These are phyloP conservation scores for Colinus virginianus DNA, from an alignment of 2,113 vertebrate genomes.

Conservation along the genomic window DNA sequence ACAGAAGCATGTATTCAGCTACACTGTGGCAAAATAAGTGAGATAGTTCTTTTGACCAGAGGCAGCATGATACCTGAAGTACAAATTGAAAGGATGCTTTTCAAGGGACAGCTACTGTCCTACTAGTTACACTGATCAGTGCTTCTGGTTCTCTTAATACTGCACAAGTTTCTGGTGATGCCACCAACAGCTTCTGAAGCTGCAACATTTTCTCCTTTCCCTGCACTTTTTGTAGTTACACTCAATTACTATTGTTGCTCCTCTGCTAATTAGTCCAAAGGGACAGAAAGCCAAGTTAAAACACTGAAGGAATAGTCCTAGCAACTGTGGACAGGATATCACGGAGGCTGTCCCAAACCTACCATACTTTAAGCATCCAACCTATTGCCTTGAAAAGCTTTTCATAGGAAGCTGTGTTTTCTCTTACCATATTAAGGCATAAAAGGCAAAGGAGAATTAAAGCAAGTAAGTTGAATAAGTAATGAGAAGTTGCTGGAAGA, in stretches of 20 bases:
- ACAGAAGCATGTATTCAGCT: background rate
- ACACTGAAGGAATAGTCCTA: background rate
- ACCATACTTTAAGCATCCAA: background rate
- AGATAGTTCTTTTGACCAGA: background rate
- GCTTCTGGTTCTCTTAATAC: background rate
- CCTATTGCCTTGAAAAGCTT: background rate
- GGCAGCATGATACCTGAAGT: background rate
- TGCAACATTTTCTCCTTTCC: background rate
- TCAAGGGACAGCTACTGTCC: background rate
- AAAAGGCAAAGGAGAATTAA: constrained; percentile 1
- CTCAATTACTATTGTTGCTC: background rate
- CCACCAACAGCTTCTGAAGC: background rate
- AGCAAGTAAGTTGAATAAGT: background rate
- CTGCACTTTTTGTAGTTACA: background rate
- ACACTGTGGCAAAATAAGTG: background rate
- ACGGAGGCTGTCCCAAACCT: background rate
- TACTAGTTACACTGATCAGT: background rate
- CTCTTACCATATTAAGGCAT: background rate
- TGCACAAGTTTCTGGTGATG: background rate
- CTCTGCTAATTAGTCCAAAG: background rate
- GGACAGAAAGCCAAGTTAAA: background rate
- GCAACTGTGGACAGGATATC: background rate
- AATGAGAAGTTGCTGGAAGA: background rate
- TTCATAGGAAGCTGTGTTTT: background rate
- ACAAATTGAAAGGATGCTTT: background rate